Base-by-base conservation (phyloP, 2,797 vertebrate genomes). In the Enteromius anoplus region DNA sequence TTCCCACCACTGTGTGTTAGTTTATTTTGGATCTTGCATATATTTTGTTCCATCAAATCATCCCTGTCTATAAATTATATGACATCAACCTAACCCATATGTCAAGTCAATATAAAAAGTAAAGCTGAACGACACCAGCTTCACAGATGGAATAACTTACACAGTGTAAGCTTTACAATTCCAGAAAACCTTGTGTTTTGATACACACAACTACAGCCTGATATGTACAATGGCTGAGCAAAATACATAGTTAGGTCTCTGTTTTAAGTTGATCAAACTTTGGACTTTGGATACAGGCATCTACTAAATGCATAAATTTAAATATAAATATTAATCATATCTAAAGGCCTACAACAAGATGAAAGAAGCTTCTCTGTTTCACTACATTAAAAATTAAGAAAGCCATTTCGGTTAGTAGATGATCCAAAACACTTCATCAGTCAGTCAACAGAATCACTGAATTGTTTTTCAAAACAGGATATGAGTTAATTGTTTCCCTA, bases 371-470 rank as follows among this genome's bases (percentile, higher is more conserved):
- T 49, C 60, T 64, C 14, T 23, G 37, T 19, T 45, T 76, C 37
- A 62, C 9, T 64, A n/a, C 73, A 42, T 60, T 34, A 78, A 65
- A 65, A 32, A 17, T 11, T 21, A 78, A 32, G 42, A 21, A 53
- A 49, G 15, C 58, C 17, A 26, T 76, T 42, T 65, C 32, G 26
- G 58, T 78, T 78, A 78, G 60, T 34, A 65, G 26, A 65, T 65
- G 19, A 65, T 32, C 60, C 75, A 65, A 65, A 65, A 78, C 60
- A 78, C 60, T 51, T 78, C 60, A 64, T 78, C 51, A 15, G 47
- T 47, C 26, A 47, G 14, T 53, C 34, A 60, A 60, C 55, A 76
- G 23, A 76, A 45, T 62, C 55, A 11, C n/a, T 62, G 37, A 15
- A 65, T 55, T 69, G 68, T 12, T 55, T 55, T 69, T 69, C 49